phyloP scores from a whole-genome alignment of 2,113 vertebrate species.

The Machaerirhynchus nigripectus region DNA sequence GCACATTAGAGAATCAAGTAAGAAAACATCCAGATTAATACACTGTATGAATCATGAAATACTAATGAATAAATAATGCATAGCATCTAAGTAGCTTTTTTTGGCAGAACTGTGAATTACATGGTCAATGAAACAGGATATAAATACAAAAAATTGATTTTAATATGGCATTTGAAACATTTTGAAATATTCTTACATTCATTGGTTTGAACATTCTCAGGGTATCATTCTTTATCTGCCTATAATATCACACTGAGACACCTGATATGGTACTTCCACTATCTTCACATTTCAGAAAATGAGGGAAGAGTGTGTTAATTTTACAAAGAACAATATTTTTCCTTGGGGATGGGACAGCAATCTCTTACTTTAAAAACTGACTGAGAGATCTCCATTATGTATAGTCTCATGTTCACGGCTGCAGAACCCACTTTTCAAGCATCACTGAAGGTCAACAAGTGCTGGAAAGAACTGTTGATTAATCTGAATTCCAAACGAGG shows the following conservation, averaged over 20 bases:
- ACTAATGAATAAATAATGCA: not conserved
- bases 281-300: not conserved
- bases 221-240: not conserved
- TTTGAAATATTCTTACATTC: not conserved
- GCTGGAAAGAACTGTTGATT: not conserved
- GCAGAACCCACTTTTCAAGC: not conserved
- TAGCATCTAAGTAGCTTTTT: not conserved
- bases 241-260: not conserved
- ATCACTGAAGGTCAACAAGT: not conserved
- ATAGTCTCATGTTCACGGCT: not conserved
- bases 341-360: not conserved
- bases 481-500: not conserved
- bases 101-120: not conserved
- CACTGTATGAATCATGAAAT: not conserved
- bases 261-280: not conserved
- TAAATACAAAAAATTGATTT: not conserved
- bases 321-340: not conserved
- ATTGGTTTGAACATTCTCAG: not conserved
- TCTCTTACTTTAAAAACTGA: not conserved
- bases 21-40: not conserved
- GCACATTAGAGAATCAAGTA: not conserved
- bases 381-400: not conserved
- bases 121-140: not conserved
- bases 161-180: not conserved
- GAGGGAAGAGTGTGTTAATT: rapidly evolving